Conservation (phyloP, 1,140 invertebrate species). For the Artemia franciscana region DNA sequence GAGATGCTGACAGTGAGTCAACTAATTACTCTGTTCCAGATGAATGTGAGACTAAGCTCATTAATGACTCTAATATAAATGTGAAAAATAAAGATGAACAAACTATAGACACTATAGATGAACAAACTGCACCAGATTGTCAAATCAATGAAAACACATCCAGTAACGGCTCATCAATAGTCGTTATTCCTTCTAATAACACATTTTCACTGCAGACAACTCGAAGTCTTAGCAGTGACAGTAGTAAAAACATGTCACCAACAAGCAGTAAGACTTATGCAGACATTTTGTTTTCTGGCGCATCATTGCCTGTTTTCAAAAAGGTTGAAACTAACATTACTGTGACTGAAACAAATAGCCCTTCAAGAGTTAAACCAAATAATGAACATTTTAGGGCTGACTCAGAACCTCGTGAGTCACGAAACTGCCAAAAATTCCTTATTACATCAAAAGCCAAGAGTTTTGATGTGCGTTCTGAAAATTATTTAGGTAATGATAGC, state of each 20-base stretch:
- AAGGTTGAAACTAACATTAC: not conserved
- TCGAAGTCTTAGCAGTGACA: not conserved
- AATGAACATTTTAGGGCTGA: not conserved
- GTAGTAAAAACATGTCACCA: not conserved
- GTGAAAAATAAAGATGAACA: no score
- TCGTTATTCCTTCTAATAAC: not conserved
- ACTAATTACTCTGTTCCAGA: not conserved
- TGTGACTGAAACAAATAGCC: not conserved
- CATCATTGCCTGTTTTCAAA: not conserved
- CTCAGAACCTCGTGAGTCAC: slow-evolving; percentile 8
- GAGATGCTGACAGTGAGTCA: no score
- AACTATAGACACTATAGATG: no score
- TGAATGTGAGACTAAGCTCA: not conserved
- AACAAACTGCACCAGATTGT: slow-evolving; percentile 11
- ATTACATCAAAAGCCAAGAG: slow-evolving; percentile 7
- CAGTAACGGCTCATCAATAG: not conserved
- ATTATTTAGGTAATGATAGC: not conserved
- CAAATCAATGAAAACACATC: not conserved
- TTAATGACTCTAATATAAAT: not conserved
- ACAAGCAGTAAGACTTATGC: slow-evolving; percentile 5
- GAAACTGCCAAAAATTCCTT: slow-evolving; percentile 2
- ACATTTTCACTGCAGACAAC: slow-evolving; percentile 6
- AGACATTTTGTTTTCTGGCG: slow-evolving; percentile 5
- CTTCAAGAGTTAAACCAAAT: not conserved
- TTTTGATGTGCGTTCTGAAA: slow-evolving; percentile 4